Base-by-base conservation (phyloP, 64 coral and sea anemone genomes). In the Montipora cactus region DNA sequence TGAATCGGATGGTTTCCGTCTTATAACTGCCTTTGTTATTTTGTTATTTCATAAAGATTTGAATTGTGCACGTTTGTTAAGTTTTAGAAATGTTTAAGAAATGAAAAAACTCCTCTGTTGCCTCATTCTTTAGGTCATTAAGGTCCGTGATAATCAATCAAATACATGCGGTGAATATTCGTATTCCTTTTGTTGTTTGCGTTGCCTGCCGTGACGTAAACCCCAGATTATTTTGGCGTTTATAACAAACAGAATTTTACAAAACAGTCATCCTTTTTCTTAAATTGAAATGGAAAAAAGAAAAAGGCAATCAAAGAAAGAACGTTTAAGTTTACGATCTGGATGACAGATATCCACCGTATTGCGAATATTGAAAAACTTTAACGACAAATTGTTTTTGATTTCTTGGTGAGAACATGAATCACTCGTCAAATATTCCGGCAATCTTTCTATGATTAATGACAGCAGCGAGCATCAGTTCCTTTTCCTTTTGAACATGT, bases 341-440 rank as follows among this genome's bases (percentile, higher is more conserved):
- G 53, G 11, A 57, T 57, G 64, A 68, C 64, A 68, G 16, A 68
- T 14, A n/a, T 68, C 37, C 37, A 57, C 53, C 11, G 11, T 11
- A 57, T 11, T 8, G 11, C 11, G 53, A 57, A 57, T 57, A 57
- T 8, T 8, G 53, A 11, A 57, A 57, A 11, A 57, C 53, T 64
- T 12, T 14, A 4, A 4, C 9, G 61, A 12, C 61, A 64, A 15
- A 11, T 7, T 57, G 14, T 12, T 64, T 64, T 12, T 0, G 14
- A 16, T 12, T 64, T 64, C 8, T 76, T 47, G 44, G 25, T 16
- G 4, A 78, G 76, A 16, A 12, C 74, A 77, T 77, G 45, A 47
- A 77, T 77, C 74, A 77, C 74, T 77, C 45, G 74, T 77, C 74
- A 77, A 47, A 77, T 57, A 57, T 57, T 19, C 37, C 37, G 37